These are phyloP conservation scores for Nipponacmea schrenckii DNA, from an alignment of 2,888 invertebrate species.

Conservation along the genomic window DNA sequence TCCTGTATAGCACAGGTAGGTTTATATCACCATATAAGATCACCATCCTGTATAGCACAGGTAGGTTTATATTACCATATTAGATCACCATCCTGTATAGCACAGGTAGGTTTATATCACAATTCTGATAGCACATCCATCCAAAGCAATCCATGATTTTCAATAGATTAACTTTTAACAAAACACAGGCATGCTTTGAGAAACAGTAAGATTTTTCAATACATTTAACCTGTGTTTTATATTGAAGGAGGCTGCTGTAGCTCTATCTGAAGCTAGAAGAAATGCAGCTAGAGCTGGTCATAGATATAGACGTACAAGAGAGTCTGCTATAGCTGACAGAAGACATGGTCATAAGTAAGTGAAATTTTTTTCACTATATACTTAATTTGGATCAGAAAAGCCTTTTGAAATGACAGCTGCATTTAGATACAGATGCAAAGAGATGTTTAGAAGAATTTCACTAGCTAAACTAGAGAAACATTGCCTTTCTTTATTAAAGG, in stretches of 20 bases:
- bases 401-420: no score
- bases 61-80: no score
- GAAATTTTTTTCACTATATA: neutral
- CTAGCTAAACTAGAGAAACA: no score
- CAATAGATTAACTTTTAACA: neutral
- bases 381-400: neutral
- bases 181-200: no score
- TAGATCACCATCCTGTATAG: slow-evolving; percentile 59
- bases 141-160: neutral
- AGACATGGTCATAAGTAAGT: slow-evolving; percentile 22
- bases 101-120: slow-evolving; percentile 58
- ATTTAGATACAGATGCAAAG: neutral
- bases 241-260: slow-evolving; percentile 59
- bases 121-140: no score
- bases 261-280: slow-evolving; percentile 60
- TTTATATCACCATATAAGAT: no score
- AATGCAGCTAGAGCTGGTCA: slow-evolving; percentile 57
- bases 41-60: no score
- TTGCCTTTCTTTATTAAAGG: neutral
- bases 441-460: no score
- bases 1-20: no score
- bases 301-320: slow-evolving; percentile 43
- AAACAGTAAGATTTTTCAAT: no score
- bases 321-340: slow-evolving; percentile 36
- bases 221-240: no score